Evolutionary conservation across 2,797 vertebrate genomes (phyloP), one percentile per base, ranked within the genome.

Genomic region (Limnodromus scolopaceus): DNA sequence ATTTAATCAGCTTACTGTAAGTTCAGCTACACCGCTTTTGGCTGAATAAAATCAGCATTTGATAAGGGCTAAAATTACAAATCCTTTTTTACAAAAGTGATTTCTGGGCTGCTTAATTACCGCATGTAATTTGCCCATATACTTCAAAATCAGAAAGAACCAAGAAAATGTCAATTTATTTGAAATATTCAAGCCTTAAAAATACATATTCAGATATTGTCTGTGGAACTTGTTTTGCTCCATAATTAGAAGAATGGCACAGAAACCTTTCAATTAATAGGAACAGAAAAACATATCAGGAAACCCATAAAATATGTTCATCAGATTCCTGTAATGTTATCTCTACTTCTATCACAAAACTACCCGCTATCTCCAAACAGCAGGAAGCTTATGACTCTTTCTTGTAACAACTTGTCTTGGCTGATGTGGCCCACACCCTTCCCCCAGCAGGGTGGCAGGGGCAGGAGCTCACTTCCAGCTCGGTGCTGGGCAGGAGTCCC

Each of bases 371-470:
- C 86, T 95, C 86, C 64, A 91, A 70, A 63, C 1, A 68, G 92
- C 93, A 97, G 94, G 95, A 97, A 95, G 71, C 88, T 91, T 51
- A 84, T n/a, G 76, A 53, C 49, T 93, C 75, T 24, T 72, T 92
- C 84, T 81, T 58, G 32, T 58, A 94, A 88, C 39, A 82, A 38
- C 83, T 69, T 75, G 69, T 68, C 75, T 75, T 43, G 58, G 19
- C 34, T 30, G 53, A 38, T n/a, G 63, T 24, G 36, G 77, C 60
- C 64, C 83, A 79, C 83, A 34, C 77, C 87, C 93, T 96, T 92
- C 58, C 87, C 30, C 32, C 70, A 30, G 46, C 1, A 2, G 41
- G 80, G 65, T 53, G 61, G 75, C 51, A 87, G 74, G 32, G 55
- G 48, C 58, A 58, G 89, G 36, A 87, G 20, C 45, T 82, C 39